Base-by-base conservation (phyloP, 2,113 vertebrate species). In the Arizona elegans region DNA sequence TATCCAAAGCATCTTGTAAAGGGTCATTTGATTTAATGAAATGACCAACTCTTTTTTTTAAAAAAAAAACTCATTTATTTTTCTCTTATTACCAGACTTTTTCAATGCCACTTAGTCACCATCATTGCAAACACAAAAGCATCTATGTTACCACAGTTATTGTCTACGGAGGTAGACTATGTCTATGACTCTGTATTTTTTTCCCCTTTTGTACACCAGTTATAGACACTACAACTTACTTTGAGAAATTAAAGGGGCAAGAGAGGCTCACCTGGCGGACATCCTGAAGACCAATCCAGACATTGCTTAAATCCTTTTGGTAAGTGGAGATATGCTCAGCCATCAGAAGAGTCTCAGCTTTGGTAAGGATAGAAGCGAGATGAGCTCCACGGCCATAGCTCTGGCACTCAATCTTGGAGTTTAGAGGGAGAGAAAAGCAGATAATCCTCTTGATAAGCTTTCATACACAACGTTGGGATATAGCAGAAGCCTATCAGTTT, bases 251-350 rank as follows among this genome's bases (percentile, higher is more conserved):
- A 86, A 90, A 8, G 4, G 47, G 8, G 8, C 17, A 15, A 55
- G 21, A n/a, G 54, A 11, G 3, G 24, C 85, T 92, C 55, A 87
- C 91, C 85, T 87, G 43, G 3, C 3, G 56, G 91, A 62, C 56
- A 87, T 92, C 91, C 15, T 24, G 56, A 29, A 92, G 91, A 11
- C 85, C 86, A 62, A 92, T 87, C 91, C 91, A 87, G 58, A 87
- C 91, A 53, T 87, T 8, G 3, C 47, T 53, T 24, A 12, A 10
- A 8, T 33, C 19, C 29, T 24, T 6, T n/a, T 92, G 91, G n/a
- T 65, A 38, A 53, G 26, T 65, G 47, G 29, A 53, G 58, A 92
- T 87, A 21, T 87, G 33, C 6, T 53, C 0, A 23, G 90, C 90
- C 54, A 86, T 23, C 38, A 86, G 5, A 8, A 29, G 8, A 12